Evolutionary conservation across 2,797 vertebrate species (phyloP), one percentile per base, ranked within the genome.

Genomic region (Periparus ater): DNA sequence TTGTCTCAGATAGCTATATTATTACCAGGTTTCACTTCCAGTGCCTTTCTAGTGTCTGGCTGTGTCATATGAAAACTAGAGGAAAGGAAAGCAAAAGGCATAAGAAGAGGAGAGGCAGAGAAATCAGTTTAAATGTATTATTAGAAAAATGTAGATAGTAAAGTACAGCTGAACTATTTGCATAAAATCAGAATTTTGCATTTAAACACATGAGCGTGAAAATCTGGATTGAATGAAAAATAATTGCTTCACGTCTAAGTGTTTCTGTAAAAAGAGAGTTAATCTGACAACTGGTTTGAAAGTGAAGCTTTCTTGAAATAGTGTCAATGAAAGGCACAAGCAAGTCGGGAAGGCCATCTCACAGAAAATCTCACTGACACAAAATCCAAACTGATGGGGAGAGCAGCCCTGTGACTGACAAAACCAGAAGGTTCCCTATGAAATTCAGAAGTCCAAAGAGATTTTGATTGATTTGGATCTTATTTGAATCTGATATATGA

Each of bases 391-490:
- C 6, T 30, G 34, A 15, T 13, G 4, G 9, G 18, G 8, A 62
- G 11, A 88, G 9, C n/a, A 77, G 11, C 16, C 67, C 13, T 1
- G 0, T 18, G 7, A 23, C 16, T 19, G 27, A 42, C 16, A 53
- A 51, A 66, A 17, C 3, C 16, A 63, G 45, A 27, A 63, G 5
- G 7, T 2, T 2, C 36, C 21, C n/a, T 50, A 16, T 44, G 32
- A 58, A 76, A 51, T 83, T 34, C 29, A 32, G 38, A 79, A 67
- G 5, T 54, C 17, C 10, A n/a, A 71, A 45, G 8, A 58, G 7
- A 12, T 36, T 71, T 71, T 86, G 10, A 27, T 38, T 0, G 4
- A 0, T 61, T 84, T 67, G 29, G 11, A 32, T 65, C 38, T 86
- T 67, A 27, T 45, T 68, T 80, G 34, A 20, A 44, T 67, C 16